A percentile compares a stretch with the other conserved stretches of the same genome.
These are phyloP conservation scores for Chirona hameri DNA, from an alignment of 2,888 invertebrate species.

Conservation along the genomic window DNA sequence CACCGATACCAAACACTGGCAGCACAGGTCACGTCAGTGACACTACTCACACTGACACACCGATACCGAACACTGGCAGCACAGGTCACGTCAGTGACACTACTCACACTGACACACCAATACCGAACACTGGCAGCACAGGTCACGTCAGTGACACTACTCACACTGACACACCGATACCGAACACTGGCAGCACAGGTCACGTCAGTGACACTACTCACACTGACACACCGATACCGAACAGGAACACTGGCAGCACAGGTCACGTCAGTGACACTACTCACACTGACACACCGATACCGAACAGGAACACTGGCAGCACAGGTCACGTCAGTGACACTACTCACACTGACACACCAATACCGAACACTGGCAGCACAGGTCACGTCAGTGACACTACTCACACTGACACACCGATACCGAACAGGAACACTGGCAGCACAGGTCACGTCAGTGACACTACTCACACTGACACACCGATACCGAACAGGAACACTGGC, in stretches of 20 bases:
- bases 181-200: slow-evolving; percentile 65
- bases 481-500: slow-evolving; percentile 87
- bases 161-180: slow-evolving; percentile 96
- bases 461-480: slow-evolving; percentile 88
- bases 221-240: slow-evolving; percentile 93
- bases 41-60: slow-evolving; percentile 76
- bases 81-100: no score
- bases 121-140: slow-evolving; percentile 72
- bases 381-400: no score
- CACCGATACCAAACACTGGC: slow-evolving; percentile 90
- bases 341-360: slow-evolving; percentile 88
- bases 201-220: slow-evolving; percentile 54
- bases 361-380: slow-evolving; percentile 72
- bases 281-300: slow-evolving; percentile 96
- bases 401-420: slow-evolving; percentile 96
- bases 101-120: slow-evolving; percentile 88
- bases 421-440: slow-evolving; percentile 75
- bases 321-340: no score
- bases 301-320: slow-evolving; percentile 75
- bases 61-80: slow-evolving; percentile 81
- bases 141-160: no score
- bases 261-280: no score
- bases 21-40: no score
- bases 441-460: no score
- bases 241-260: slow-evolving; percentile 63